Percentiles rank a stretch among this genome's conserved stretches.
These are phyloP conservation scores for Didymodactylos carnosus DNA, from an alignment of 2,888 invertebrate species.

Conservation along the genomic window DNA sequence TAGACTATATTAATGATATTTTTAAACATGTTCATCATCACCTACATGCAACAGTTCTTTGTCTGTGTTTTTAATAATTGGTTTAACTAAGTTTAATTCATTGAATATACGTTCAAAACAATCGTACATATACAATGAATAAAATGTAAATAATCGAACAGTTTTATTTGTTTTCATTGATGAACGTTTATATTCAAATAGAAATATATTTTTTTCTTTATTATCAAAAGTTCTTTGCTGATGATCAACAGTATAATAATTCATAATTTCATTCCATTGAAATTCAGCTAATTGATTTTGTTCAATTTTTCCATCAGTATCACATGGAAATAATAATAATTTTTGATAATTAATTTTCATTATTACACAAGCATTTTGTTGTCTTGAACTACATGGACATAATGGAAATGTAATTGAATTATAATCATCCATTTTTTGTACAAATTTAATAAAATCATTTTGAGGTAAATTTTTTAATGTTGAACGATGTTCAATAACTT, in stretches of 20 bases:
- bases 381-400: slow-evolving; percentile 69
- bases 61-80: background rate
- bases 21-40: too few species aligned
- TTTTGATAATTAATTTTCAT: slow-evolving; percentile 37
- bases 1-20: too few species aligned
- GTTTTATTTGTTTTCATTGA: slow-evolving; percentile 55
- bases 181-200: slow-evolving; percentile 60
- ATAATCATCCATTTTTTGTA: slow-evolving; percentile 67
- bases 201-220: slow-evolving; percentile 73
- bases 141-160: slow-evolving; percentile 67
- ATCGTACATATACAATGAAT: slow-evolving; percentile 70
- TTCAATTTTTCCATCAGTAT: slow-evolving; percentile 56
- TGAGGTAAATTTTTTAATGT: slow-evolving; percentile 6
- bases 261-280: slow-evolving; percentile 58
- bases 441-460: slow-evolving; percentile 11
- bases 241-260: slow-evolving; percentile 43
- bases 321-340: slow-evolving; percentile 56
- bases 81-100: slow-evolving; percentile 38
- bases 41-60: background rate
- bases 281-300: slow-evolving; percentile 57
- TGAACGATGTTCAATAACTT: slow-evolving; percentile 49
- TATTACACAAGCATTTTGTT: slow-evolving; percentile 59
- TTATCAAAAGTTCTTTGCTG: slow-evolving; percentile 45
- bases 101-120: slow-evolving; percentile 87
- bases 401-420: slow-evolving; percentile 83